Base-by-base conservation (phyloP, 2,888 invertebrate species). In the Encarsia formosa region DNA sequence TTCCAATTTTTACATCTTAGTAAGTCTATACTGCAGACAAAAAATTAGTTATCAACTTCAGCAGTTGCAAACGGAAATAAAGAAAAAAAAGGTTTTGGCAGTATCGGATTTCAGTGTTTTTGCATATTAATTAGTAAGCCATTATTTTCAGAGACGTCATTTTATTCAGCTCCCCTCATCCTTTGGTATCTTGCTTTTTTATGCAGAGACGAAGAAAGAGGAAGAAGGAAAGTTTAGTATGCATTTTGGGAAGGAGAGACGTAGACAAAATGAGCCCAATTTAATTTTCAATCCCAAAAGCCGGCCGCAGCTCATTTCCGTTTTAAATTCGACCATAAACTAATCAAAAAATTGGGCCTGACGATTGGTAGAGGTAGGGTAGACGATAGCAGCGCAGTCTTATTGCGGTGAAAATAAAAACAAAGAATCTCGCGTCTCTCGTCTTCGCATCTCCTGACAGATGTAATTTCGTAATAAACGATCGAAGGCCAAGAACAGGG, bases 401-500 rank as follows among this genome's bases (percentile, higher is more conserved):
- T 56, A 59, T 58, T 58, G 59, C 41, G 49, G n/a, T n/a, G 54
- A 59, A 52, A 46, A 54, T 34, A 15, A 39, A 47, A 37, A 39
- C 15, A 35, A 53, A 45, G 19, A n/a, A 5, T 54, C 6, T 34
- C 8, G 6, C 8, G 34, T 9, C 20, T 19, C 20, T 5, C 9
- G 40, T 8, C 4, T 11, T 6, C 40, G 41, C 29, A 43, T 18
- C 3, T 49, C 51, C 61, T 66, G 72, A 71, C 70, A 68, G 69
- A 65, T 68, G 66, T 69, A 71, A 71, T 71, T 71, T 69, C 63
- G 60, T 71, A 68, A 73, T 67, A 73, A 73, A 73, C 71, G 71
- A 73, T 69, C 65, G 64, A 63, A 54, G 62, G 50, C 47, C n/a
- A n/a, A n/a, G n/a, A n/a, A n/a, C n/a, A n/a, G n/a, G n/a, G n/a